Evolutionary conservation across 2,113 vertebrate genomes (phyloP).

Genomic region (Grammomys dolichurus): DNA sequence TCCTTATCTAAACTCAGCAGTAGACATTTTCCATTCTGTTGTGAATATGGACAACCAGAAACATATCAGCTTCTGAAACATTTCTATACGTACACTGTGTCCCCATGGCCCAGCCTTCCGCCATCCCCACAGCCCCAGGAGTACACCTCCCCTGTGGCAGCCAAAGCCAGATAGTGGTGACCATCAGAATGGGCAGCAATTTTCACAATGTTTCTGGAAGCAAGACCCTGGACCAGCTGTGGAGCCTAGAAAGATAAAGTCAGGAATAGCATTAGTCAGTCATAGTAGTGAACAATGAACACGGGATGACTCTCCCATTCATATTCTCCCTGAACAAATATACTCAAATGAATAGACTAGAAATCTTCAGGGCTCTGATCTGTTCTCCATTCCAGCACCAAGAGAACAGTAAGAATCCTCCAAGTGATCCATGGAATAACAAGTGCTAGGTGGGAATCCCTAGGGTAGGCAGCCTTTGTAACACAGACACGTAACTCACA

Average conservation of each 20-base stretch:
- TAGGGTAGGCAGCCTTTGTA: neutral
- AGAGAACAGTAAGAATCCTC: neutral
- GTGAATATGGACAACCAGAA: neutral
- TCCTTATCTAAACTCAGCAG: neutral
- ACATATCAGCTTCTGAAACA: neutral
- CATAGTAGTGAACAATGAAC: neutral
- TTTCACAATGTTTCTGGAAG: constrained; percentile 95
- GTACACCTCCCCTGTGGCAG: constrained; percentile 96
- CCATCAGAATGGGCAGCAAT: constrained; percentile 98
- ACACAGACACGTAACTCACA: neutral
- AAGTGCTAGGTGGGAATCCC: neutral
- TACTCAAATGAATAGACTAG: neutral
- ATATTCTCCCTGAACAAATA: neutral
- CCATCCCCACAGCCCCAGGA: constrained; percentile 99
- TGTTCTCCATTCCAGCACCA: neutral
- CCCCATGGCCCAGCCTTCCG: constrained; percentile 97
- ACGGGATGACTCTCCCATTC: neutral
- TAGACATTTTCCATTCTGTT: neutral
- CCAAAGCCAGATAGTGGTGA: constrained; percentile 96
- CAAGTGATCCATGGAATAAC: fast-evolving
- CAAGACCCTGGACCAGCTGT: constrained; percentile 94
- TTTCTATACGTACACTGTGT: constrained; percentile 92
- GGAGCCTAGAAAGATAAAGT: constrained; percentile 89
- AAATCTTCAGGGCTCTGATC: neutral
- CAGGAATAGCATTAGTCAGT: neutral